Base-by-base conservation (phyloP, 2,113 vertebrate species). In the Helogale parvula region DNA sequence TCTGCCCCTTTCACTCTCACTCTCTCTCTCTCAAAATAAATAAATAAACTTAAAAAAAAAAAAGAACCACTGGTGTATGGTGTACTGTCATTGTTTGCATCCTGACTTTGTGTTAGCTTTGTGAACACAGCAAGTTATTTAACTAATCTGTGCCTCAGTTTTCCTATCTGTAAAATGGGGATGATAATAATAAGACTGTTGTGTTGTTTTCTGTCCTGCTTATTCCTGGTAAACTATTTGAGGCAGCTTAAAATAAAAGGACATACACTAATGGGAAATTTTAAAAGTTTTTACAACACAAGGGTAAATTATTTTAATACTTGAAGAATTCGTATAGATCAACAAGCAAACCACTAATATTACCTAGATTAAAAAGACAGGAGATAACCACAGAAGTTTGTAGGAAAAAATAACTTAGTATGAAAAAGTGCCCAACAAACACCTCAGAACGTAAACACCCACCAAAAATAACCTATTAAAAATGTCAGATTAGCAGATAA, bases 181-280 rank as follows among this genome's bases (percentile, higher is more conserved):
- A n/a, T n/a, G 33, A 95, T 35, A 76, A 41, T 25, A 91, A 50
- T 89, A 92, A 86, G 33, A 47, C n/a, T 68, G n/a, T 29, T 88
- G 52, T 80, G 47, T 57, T 57, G 54, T 93, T 93, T 77, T 92
- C 94, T 96, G 79, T 21, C 57, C 50, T 16, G 65, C 27, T 93
- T 88, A 33, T 66, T 77, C 88, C 69, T 84, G 66, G 7, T 31
- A 79, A 96, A 95, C 15, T 89, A 35, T 47, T 85, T 76, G 82
- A 81, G 79, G 68, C 19, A 76, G 31, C 72, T 96, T 81, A 77
- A 94, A 85, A 89, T 65, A 77, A 87, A 90, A 93, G 33, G 65
- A 89, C n/a, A 84, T 21, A 86, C 3, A 76, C 12, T 66, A 81
- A 5, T 19, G 12, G 33, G 17, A 25, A 81, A 80, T 91, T 85